Base-by-base conservation (phyloP, 2,797 vertebrate species). In the Neomorphus geoffroyi region DNA sequence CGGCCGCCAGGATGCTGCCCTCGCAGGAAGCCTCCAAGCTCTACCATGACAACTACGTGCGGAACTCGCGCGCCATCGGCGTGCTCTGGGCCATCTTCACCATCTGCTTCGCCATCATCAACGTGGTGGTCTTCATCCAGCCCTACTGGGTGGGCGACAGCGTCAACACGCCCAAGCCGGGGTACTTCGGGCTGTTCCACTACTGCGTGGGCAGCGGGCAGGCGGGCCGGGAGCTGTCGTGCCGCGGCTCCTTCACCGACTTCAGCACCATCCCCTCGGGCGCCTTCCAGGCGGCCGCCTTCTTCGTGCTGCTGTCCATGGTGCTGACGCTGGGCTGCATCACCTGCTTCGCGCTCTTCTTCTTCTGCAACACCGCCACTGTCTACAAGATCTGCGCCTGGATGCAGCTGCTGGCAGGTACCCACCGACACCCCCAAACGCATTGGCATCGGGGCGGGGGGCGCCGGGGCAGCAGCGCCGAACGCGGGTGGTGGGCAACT, bases 331-430 rank as follows among this genome's bases (percentile, higher is more conserved):
- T 99, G 96, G 98, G 98, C 98, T 99, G 99, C 98, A 99, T 99
- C 98, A 98, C 98, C 93, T 99, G 99, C 98, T 99, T 99, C 97
- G 98, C 98, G 90, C 99, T 99, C 73, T 99, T 99, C 98, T 99
- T 99, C 98, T 99, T 99, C 98, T 99, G 99, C 98, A 99, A 99
- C 98, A 99, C 99, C 69, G 99, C 99, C 97, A 99, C 99, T 67
- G 99, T 99, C 97, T 99, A 99, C 98, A 99, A 99, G 98, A 99
- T 99, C 97, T 99, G 99, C 97, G 99, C 99, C 96, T 99, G 99
- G 99, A 99, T 99, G 99, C 99, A 99, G 98, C 98, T 99, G 94
- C 98, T 99, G 98, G 99, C 99, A 98, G 99, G 99, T 99, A 21
- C 21, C 21, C 46, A 46, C 21, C 10, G 46, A 9, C 21, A 45